Evolutionary conservation across 2,797 vertebrate species (phyloP), one percentile per base, ranked within the genome.

Genomic region (Garrulus glandarius): DNA sequence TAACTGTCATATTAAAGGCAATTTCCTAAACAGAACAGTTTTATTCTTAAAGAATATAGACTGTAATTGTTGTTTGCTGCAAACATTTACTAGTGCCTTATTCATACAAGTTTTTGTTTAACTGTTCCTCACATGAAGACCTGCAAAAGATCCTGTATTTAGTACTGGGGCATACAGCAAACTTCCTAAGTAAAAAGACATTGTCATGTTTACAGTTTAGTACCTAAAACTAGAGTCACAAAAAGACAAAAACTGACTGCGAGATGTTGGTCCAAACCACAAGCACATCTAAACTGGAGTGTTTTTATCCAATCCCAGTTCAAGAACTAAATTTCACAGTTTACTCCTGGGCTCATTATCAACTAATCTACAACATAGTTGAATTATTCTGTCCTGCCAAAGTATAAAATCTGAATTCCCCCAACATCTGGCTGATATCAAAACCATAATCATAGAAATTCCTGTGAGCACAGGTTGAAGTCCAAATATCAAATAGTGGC

Each of bases 21-120:
- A 86, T 93, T 95, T 96, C 63, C 80, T 89, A 89, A 94, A 86
- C 53, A 87, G 57, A 84, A 93, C 26, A 5, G 64, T 80, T 92
- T 92, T 93, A 93, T 92, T 95, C 76, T 89, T 88, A 93, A 63
- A 86, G 93, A 95, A 90, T 94, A 59, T 20, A 55, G 55, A 94
- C 95, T 96, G 75, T 67, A 91, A 93, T 86, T 84, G 86, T 93
- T 91, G 88, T 94, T 93, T 97, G 94, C 89, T 92, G 93, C 94
- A 94, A 92, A 95, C 76, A 86, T 94, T 96, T 91, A 96, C 91
- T 96, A 95, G 97, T 97, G 96, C 96, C 98, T 98, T 97, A 96
- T 79, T 93, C 87, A 76, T 93, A 87, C 69, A 60, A 88, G 46
- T 34, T 75, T 92, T 94, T 91, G 83, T 96, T 96, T 84, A 91